Conservation (phyloP, 2,888 invertebrate genomes). For the Hesperia comma region DNA sequence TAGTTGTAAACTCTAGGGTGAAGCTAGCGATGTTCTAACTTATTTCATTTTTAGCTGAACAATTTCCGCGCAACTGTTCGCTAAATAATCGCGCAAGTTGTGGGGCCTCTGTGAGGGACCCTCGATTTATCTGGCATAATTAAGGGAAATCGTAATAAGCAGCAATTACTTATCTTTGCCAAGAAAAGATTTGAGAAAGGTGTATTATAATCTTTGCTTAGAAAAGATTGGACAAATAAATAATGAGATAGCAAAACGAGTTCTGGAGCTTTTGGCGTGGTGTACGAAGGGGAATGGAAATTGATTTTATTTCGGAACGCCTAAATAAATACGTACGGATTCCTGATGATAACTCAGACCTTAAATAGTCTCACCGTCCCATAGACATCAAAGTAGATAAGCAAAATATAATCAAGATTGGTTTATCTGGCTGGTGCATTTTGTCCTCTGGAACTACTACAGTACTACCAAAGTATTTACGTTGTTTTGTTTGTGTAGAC, state of each 20-base stretch:
- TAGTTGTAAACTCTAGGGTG: not conserved
- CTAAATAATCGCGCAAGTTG: constrained; percentile 20
- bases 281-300: not conserved
- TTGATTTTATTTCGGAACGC: no score
- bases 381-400: no score
- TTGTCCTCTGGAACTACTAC: no score
- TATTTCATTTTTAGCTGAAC: constrained; percentile 28
- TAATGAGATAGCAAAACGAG: no score
- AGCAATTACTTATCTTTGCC: constrained; percentile 1
- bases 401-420: no score
- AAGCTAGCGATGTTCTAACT: constrained; percentile 7
- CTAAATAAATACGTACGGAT: no score
- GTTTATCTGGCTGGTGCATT: no score
- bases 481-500: no score
- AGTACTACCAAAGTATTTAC: no score
- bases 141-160: constrained; percentile 13
- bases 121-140: constrained; percentile 15
- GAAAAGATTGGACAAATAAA: constrained; percentile 1
- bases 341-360: no score
- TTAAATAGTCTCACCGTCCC: no score
- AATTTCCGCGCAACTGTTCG: constrained; percentile 18
- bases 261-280: not conserved
- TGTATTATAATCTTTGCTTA: not conserved
- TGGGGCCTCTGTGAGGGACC: constrained; percentile 2
- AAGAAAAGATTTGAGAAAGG: not conserved